Conservation (phyloP, 2,888 invertebrate species). For the Eupithecia vulgata region DNA sequence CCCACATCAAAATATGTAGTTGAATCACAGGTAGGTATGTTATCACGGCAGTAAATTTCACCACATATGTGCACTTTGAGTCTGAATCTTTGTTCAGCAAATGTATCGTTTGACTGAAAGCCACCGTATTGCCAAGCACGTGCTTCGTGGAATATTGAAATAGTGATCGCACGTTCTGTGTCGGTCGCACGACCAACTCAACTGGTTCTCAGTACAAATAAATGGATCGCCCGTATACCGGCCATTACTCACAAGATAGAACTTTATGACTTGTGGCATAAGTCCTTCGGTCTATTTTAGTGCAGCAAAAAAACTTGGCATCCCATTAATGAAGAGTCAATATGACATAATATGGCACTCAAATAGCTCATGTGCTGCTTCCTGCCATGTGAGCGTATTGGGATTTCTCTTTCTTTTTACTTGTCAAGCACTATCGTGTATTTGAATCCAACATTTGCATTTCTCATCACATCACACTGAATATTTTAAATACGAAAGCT, state of each 20-base stretch:
- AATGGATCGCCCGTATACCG: constrained; percentile 34
- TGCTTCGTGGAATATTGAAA: constrained; percentile 13
- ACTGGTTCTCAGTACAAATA: constrained; percentile 36
- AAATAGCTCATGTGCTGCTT: constrained; percentile 37
- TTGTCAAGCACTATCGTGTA: background rate
- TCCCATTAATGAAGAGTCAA: constrained; percentile 45
- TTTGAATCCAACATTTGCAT: too few species aligned
- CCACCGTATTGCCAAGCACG: constrained; percentile 18
- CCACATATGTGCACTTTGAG: background rate
- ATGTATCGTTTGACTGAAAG: background rate
- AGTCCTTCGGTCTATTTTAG: constrained; percentile 40
- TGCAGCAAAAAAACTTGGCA: constrained; percentile 42
- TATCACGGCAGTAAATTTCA: background rate
- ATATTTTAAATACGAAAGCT: too few species aligned
- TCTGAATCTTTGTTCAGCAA: constrained; percentile 11
- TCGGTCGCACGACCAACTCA: constrained; percentile 26
- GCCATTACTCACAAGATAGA: constrained; percentile 26
- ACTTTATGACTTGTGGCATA: constrained; percentile 36
- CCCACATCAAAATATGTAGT: background rate
- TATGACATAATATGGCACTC: constrained; percentile 43
- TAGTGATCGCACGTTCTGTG: constrained; percentile 24
- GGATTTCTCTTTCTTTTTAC: background rate
- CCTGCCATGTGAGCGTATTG: constrained; percentile 9
- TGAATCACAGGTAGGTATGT: background rate
- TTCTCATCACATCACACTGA: too few species aligned